phyloP scores from a whole-genome alignment of 2,888 invertebrate species.

The Diogma glabrata region DNA sequence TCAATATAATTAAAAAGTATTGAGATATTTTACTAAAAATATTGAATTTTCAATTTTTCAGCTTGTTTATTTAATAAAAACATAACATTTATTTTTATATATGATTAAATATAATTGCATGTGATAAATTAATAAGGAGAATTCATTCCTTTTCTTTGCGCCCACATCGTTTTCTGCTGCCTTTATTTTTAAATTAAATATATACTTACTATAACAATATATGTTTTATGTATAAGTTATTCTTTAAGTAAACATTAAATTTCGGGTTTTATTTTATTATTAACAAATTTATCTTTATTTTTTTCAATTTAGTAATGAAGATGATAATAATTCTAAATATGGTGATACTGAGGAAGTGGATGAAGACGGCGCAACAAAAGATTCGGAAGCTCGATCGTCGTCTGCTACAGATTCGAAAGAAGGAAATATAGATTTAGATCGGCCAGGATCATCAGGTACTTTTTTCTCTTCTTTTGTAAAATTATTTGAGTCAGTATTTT shows the following conservation, averaged over 20 bases:
- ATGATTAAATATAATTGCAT: too few species aligned
- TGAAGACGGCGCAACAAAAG: conserved; percentile 37
- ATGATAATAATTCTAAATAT: conserved; percentile 37
- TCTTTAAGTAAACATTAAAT: background rate
- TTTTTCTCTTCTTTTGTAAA: too few species aligned
- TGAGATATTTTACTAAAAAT: too few species aligned
- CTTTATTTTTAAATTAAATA: conserved; percentile 4
- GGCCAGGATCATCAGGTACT: conserved; percentile 39
- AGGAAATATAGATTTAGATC: conserved; percentile 31
- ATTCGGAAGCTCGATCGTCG: conserved; percentile 32
- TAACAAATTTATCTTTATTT: conserved; percentile 11
- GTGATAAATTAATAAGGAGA: too few species aligned
- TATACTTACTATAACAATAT: too few species aligned
- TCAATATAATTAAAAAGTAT: too few species aligned
- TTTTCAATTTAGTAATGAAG: conserved; percentile 29
- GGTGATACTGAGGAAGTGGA: conserved; percentile 37
- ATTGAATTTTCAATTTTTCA: conserved; percentile 8
- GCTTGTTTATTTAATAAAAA: conserved; percentile 1
- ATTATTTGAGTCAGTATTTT: too few species aligned
- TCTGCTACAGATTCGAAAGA: conserved; percentile 25
- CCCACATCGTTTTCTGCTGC: conserved; percentile 9
- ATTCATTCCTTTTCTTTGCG: conserved; percentile 9
- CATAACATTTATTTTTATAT: conserved; percentile 8
- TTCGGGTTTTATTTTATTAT: background rate
- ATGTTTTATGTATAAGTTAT: too few species aligned